phyloP scores from a whole-genome alignment of 2,113 vertebrate genomes.

The Nipponia nippon region DNA sequence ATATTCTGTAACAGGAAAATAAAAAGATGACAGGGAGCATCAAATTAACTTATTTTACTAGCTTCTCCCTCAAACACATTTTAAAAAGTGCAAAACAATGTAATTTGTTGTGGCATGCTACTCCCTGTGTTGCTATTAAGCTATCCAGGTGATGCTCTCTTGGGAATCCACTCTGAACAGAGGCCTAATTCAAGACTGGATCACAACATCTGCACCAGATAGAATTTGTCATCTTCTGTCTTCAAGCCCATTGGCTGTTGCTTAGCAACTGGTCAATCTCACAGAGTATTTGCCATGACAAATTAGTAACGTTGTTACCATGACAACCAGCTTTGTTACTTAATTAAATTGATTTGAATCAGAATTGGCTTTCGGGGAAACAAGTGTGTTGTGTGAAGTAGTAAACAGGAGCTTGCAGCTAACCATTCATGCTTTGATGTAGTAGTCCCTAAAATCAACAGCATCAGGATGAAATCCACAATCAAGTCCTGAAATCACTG shows the following conservation, averaged over 20 bases:
- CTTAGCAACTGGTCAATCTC: constrained; percentile 89
- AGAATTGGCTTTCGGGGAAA: constrained; percentile 79
- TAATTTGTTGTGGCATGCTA: constrained; percentile 58
- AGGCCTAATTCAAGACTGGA: constrained; percentile 72
- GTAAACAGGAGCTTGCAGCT: constrained; percentile 58
- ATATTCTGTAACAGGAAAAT: constrained; percentile 55
- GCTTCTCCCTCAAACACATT: constrained; percentile 44
- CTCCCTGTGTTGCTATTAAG: constrained; percentile 46
- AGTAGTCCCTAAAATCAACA: constrained; percentile 46
- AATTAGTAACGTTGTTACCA: constrained; percentile 92
- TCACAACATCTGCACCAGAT: constrained; percentile 81
- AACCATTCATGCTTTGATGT: constrained; percentile 58
- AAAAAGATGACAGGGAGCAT: constrained; percentile 58
- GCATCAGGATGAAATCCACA: constrained; percentile 18
- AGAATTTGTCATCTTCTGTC: constrained; percentile 83
- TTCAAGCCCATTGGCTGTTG: constrained; percentile 86
- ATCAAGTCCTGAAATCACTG: constrained; percentile 1
- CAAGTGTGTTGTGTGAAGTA: constrained; percentile 64
- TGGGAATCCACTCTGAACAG: constrained; percentile 62
- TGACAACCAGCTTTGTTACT: constrained; percentile 96
- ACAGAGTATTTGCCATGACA: constrained; percentile 89
- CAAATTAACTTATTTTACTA: constrained; percentile 64
- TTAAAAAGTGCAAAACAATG: constrained; percentile 54
- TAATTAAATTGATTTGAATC: constrained; percentile 95
- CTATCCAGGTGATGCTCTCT: constrained; percentile 48